Evolutionary conservation across 2,888 invertebrate species (phyloP).

Genomic region (Chaetoderma sp.): DNA sequence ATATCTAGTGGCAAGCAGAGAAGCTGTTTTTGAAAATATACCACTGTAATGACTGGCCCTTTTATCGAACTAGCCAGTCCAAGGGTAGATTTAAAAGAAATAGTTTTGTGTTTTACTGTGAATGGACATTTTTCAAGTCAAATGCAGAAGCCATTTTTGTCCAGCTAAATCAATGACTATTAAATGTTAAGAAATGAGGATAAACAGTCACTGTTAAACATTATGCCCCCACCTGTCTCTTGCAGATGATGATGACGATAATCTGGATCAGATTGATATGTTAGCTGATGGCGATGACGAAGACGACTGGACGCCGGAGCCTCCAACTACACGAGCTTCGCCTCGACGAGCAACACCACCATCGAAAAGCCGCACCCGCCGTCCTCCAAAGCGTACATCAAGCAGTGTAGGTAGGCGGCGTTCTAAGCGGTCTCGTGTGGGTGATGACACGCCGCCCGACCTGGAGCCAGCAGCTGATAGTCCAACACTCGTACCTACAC

Average conservation of each 20-base stretch:
- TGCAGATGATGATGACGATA: not conserved
- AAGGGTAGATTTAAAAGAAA: too few species aligned
- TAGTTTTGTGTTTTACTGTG: too few species aligned
- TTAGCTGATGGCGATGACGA: not conserved
- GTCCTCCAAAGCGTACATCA: too few species aligned
- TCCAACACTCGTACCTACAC: too few species aligned
- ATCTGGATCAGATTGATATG: not conserved
- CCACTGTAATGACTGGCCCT: too few species aligned
- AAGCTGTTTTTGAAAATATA: too few species aligned
- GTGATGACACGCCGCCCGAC: too few species aligned
- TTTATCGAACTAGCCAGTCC: too few species aligned
- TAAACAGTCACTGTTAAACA: not conserved
- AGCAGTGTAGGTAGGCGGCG: too few species aligned
- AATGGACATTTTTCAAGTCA: not conserved
- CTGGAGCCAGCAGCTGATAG: constrained; percentile 76
- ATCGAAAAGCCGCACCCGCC: not conserved
- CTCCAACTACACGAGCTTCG: constrained; percentile 15
- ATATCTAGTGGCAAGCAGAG: too few species aligned
- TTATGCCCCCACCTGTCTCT: not conserved
- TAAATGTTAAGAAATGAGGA: not conserved
- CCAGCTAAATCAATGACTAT: not conserved
- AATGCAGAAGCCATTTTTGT: constrained; percentile 8
- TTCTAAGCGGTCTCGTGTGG: too few species aligned
- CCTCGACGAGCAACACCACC: constrained; percentile 11
- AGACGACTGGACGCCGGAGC: not conserved